These are phyloP conservation scores for Loripinus fragilis DNA, from an alignment of 2,888 invertebrate species.

Conservation along the genomic window DNA sequence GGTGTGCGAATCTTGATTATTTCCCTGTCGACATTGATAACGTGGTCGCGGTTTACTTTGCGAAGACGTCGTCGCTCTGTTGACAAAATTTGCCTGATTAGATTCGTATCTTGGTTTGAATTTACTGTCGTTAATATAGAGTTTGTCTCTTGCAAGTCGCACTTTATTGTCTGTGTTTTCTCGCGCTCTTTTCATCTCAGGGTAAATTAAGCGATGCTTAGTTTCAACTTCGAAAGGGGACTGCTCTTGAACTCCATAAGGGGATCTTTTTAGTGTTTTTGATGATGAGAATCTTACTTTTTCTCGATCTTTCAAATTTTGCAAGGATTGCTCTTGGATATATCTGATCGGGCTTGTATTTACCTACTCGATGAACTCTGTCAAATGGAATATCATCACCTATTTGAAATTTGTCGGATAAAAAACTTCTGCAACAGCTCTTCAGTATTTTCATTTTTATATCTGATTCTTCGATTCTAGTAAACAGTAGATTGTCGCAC, in stretches of 20 bases:
- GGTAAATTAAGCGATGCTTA: constrained; percentile 21
- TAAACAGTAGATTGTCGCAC: neutral
- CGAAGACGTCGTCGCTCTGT: no score
- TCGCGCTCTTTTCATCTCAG: constrained; percentile 18
- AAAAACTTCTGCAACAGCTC: no score
- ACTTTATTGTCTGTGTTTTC: constrained; percentile 24
- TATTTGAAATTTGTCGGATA: no score
- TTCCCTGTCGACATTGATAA: neutral
- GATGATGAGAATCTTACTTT: constrained; percentile 9
- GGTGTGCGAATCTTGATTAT: no score
- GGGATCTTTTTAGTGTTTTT: neutral
- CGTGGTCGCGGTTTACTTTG: neutral
- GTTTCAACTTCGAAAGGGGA: constrained; percentile 26
- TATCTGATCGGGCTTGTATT: neutral
- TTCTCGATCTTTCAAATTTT: constrained; percentile 39
- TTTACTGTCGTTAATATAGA: constrained; percentile 11
- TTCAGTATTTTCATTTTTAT: neutral
- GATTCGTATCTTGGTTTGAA: neutral
- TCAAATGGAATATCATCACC: constrained; percentile 10
- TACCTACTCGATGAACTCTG: constrained; percentile 22
- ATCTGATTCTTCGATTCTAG: neutral
- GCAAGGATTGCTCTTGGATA: constrained; percentile 30
- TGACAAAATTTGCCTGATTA: neutral
- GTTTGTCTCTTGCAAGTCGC: constrained; percentile 21
- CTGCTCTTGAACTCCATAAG: constrained; percentile 26